phyloP scores from a whole-genome alignment of 2,113 vertebrate species.

The Paedocypris sp. region DNA sequence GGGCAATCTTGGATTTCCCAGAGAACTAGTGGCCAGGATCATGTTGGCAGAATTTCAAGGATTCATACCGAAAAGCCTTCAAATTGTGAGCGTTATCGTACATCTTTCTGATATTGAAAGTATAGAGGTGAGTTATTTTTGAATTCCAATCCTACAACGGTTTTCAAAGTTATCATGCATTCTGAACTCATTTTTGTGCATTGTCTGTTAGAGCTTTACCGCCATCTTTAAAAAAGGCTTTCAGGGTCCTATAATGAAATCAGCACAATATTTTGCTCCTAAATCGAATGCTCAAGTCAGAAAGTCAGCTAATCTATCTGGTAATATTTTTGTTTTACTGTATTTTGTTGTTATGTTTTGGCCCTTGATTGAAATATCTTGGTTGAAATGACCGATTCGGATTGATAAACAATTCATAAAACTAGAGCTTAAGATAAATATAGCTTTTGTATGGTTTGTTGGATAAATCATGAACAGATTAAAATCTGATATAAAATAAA shows the following conservation, averaged over 20 bases:
- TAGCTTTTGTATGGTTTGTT: too few relatives aligned
- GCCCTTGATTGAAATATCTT: background rate
- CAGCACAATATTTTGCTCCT: background rate
- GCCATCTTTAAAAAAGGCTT: conserved; percentile 36
- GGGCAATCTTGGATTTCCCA: conserved; percentile 74
- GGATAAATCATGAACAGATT: too few relatives aligned
- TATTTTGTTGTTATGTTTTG: background rate
- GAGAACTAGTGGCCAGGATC: conserved; percentile 52
- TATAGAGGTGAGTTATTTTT: conserved; percentile 23
- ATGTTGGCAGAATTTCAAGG: conserved; percentile 59
- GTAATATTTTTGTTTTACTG: conserved; percentile 15
- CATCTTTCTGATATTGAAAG: conserved; percentile 50
- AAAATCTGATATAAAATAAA: too few relatives aligned
- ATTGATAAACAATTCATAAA: too few relatives aligned
- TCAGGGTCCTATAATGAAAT: background rate
- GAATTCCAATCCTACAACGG: background rate
- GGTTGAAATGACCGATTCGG: too few relatives aligned
- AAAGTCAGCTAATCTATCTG: conserved; percentile 32
- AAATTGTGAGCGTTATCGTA: conserved; percentile 65
- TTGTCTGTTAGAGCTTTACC: conserved; percentile 45
- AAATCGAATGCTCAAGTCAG: background rate
- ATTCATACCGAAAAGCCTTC: conserved; percentile 48
- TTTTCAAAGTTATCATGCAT: background rate
- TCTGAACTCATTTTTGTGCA: background rate
- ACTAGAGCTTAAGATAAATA: too few relatives aligned